phyloP scores from a whole-genome alignment of 2,113 vertebrate genomes.

The Porphyrio hochstetteri region DNA sequence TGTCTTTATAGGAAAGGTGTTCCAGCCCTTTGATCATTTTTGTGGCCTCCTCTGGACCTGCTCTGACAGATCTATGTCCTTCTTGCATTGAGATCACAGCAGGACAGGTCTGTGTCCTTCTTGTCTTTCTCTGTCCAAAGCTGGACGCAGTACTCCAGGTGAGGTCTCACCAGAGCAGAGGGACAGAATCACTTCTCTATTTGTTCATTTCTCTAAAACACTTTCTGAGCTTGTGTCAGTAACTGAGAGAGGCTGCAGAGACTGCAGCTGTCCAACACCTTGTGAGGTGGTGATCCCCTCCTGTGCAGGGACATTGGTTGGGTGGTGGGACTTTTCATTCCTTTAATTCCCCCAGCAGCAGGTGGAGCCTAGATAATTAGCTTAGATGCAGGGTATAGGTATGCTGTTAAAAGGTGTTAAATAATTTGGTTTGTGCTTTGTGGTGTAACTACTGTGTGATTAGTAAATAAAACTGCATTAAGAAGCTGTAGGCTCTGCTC shows the following conservation, averaged over 20 bases:
- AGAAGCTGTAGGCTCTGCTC: not conserved
- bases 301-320: accelerated
- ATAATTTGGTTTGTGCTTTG: not conserved
- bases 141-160: no score
- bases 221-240: not conserved
- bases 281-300: not conserved
- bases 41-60: no score
- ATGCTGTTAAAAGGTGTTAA: not conserved
- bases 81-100: no score
- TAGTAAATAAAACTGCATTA: not conserved
- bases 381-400: not conserved
- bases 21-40: no score
- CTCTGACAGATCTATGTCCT: no score
- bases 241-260: not conserved
- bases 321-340: no score
- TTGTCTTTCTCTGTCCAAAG: no score
- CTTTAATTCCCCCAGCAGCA: not conserved
- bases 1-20: no score
- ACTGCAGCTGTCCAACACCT: no score
- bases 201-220: not conserved
- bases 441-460: not conserved
- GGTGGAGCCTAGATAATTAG: not conserved
- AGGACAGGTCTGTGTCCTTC: no score
- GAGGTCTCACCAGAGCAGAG: no score
- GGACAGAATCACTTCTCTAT: no score